A percentile compares a stretch with the other conserved stretches of the same genome.
Conservation (phyloP, 1,140 invertebrate genomes). For the Manduca sexta region DNA sequence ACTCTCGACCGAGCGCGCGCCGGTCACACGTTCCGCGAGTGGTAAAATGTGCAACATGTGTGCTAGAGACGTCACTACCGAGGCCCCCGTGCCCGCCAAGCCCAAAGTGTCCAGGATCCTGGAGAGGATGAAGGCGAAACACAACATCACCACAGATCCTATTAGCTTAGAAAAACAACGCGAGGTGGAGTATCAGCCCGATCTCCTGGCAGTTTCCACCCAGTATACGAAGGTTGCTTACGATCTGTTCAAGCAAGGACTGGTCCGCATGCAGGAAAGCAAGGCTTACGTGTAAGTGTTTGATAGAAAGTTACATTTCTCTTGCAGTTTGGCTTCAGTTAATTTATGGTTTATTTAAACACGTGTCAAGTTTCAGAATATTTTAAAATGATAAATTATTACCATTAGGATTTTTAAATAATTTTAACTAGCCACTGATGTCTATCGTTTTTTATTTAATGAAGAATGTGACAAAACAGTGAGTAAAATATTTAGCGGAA, state of each 20-base stretch:
- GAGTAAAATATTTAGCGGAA: too few relatives aligned
- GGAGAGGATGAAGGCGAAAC: slow-evolving; percentile 56
- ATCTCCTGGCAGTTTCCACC: slow-evolving; percentile 58
- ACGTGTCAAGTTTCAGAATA: background rate
- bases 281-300: slow-evolving; percentile 61
- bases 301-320: slow-evolving; percentile 1
- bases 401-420: too few relatives aligned
- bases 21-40: slow-evolving; percentile 7
- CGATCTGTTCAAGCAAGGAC: slow-evolving; percentile 41
- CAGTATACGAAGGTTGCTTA: slow-evolving; percentile 53
- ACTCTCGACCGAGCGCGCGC: slow-evolving; percentile 28
- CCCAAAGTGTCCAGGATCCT: slow-evolving; percentile 28
- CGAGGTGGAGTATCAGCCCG: slow-evolving; percentile 62
- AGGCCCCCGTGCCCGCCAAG: slow-evolving; percentile 21
- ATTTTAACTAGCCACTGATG: too few relatives aligned
- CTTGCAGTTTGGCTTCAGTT: background rate
- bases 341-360: background rate
- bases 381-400: background rate
- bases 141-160: slow-evolving; percentile 56
- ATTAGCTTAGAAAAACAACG: slow-evolving; percentile 42
- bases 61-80: slow-evolving; percentile 37
- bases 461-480: too few relatives aligned
- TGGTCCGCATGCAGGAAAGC: slow-evolving; percentile 48
- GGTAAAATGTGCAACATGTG: slow-evolving; percentile 63
- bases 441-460: too few relatives aligned